Evolutionary conservation across 2,888 invertebrate genomes (phyloP), one percentile per base, ranked within the genome.

Genomic region (Drosophila setosimentum): DNA sequence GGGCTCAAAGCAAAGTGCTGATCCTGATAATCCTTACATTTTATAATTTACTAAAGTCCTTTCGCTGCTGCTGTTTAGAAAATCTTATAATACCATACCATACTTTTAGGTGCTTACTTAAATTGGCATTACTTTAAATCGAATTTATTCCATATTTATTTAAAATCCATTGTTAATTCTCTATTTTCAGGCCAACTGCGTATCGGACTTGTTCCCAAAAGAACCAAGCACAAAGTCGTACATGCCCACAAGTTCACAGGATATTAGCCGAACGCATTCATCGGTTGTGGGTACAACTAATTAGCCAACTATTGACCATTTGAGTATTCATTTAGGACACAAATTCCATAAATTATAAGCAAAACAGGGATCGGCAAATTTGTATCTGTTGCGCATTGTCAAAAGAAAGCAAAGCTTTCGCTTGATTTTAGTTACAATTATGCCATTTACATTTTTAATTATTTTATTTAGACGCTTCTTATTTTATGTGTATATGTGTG

Each of bases 131-230:
- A 11, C 3, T 29, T 27, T 13, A 49, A 10, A 8, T 8, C 1
- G 7, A 13, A n/a, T 21, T 7, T 7, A 45, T 21, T 45, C 0
- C 21, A 7, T 7, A 21, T 13, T 21, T 42, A 21, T 42, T 42
- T 58, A 59, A 24, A 24, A 59, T 0, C 3, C 42, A 64, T 42
- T 58, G 67, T 48, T 10, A 21, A n/a, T 32, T 33, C 30, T 55
- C 50, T 60, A n/a, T 27, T 92, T 92, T 7, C 90, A 93, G 93
- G 91, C 92, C 35, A 92, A 92, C 37, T 93, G 75, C 63, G 89
- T 93, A n/a, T 93, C 93, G 4, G 93, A 93, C 77, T 75, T 93
- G 66, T 93, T 92, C 62, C 73, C 80, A 4, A 73, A 40, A 24
- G 42, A 68, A 3, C 73, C 74, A 11, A 64, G 76, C 11, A 65